Evolutionary conservation across 2,888 invertebrate species (phyloP), one percentile per base, ranked within the genome.

Genomic region (Hyalella azteca): DNA sequence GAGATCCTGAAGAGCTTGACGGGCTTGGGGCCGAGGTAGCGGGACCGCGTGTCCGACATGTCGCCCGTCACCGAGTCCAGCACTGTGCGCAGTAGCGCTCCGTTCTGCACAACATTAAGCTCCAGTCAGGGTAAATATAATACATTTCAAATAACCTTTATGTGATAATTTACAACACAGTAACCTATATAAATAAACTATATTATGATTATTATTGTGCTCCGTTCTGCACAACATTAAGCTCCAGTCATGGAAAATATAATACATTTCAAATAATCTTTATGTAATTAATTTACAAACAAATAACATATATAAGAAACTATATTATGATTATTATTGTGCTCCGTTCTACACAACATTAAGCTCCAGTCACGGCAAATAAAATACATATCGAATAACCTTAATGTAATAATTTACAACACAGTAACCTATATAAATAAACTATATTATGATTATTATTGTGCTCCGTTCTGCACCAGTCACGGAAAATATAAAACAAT

Each of bases 31-130:
- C 99, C 99, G 76, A 99, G 90, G 88, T 99, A 99, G 88, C 99
- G 92, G 0, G 98, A 98, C 85, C 99, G 91, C 0, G 98, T 98
- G 87, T 99, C 99, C 3, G 97, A 95, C 85, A 99, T 91, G 88
- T 98, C 98, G 0, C 99, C 99, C 59, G 96, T 96, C 29, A 97
- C 95, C 0, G 95, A 95, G 89, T 98, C 98, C 45, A 98, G 89
- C 3, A 98, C 97, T 2, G 97, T 97, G 86, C 98, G 91, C 79
- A 98, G 89, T 81, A 98, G 89, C 40, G 97, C 97, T 79, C 98
- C 98, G 89, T 99, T 98, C 89, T 96, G 89, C 19, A 75, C 39
- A 29, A 15, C 66, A 36, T 15, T 13, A 2, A 19, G 11, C 3
- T 66, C 13, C 39, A 66, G 29, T 66, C 32, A 19, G 36, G 3